Evolutionary conservation across 2,797 vertebrate species (phyloP).

Genomic region (Heliangelus exortis): DNA sequence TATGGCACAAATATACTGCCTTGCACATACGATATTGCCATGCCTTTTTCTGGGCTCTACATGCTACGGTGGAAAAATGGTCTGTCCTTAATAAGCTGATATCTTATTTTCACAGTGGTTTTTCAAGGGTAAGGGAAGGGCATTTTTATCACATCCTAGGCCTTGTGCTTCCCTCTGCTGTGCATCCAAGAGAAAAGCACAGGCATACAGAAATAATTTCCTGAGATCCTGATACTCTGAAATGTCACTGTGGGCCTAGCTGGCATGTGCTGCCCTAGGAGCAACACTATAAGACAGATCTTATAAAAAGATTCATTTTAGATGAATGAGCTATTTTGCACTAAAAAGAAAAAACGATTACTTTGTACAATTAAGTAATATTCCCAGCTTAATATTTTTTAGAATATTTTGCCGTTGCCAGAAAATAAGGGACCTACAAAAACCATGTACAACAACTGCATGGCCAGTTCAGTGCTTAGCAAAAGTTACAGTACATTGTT

Average conservation of each 20-base stretch:
- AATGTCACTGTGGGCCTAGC: no score
- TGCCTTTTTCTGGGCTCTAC: not conserved
- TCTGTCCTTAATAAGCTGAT: not conserved
- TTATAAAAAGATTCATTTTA: not conserved
- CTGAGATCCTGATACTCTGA: not conserved
- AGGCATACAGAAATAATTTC: accelerated
- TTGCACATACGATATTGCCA: not conserved
- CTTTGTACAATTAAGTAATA: not conserved
- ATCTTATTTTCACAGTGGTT: not conserved
- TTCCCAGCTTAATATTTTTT: not conserved
- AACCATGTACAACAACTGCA: no score
- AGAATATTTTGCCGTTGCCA: not conserved
- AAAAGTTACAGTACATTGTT: no score
- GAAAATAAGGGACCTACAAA: no score
- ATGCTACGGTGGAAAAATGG: not conserved
- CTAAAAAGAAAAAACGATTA: not conserved
- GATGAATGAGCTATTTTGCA: not conserved
- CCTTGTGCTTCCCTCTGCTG: not conserved
- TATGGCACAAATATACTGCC: no score
- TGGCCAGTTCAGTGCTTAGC: no score
- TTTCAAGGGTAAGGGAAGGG: not conserved
- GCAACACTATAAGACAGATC: no score
- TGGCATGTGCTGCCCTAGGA: not conserved
- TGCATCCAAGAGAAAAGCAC: not conserved
- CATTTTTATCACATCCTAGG: not conserved